A percentile compares a stretch with the other conserved stretches of the same genome.
These are phyloP conservation scores for Drosophila jambulina DNA, from an alignment of 1,140 invertebrate species.

Conservation along the genomic window DNA sequence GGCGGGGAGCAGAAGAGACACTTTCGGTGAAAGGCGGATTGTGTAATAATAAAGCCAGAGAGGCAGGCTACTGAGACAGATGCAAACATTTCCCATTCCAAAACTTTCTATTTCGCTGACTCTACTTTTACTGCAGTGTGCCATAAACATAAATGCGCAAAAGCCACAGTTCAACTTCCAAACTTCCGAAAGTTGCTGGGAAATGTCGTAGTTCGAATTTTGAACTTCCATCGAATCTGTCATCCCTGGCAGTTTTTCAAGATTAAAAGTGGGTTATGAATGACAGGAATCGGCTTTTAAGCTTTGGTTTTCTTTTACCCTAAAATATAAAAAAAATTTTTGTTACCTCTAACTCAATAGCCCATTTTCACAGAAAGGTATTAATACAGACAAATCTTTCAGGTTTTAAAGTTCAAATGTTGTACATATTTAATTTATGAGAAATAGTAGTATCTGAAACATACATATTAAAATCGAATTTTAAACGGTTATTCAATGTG, in stretches of 20 bases:
- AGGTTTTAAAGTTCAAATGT: neutral
- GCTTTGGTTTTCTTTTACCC: neutral
- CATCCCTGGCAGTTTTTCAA: neutral
- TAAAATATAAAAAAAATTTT: too few relatives aligned
- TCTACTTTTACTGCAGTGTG: conserved; percentile 40
- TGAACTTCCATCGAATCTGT: neutral
- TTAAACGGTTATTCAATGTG: too few relatives aligned
- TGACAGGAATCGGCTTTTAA: neutral
- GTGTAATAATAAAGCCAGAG: conserved; percentile 53
- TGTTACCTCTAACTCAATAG: too few relatives aligned
- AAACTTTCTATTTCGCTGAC: conserved; percentile 57
- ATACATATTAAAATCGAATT: too few relatives aligned
- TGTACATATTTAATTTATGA: too few relatives aligned
- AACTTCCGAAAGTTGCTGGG: conserved; percentile 20
- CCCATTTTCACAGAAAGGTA: neutral
- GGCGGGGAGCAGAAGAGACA: conserved; percentile 30
- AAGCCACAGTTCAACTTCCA: conserved; percentile 28
- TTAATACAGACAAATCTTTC: neutral
- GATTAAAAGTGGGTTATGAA: neutral
- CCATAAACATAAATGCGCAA: conserved; percentile 8
- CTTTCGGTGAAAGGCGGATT: conserved; percentile 63
- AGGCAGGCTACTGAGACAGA: conserved; percentile 32
- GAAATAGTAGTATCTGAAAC: too few relatives aligned
- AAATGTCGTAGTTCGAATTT: neutral
- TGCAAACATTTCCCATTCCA: conserved; percentile 55